These are phyloP conservation scores for Phacellophora camtschatica DNA, from an alignment of 30 jellyfish, hydroid and myxozoan genomes.

Conservation along the genomic window DNA sequence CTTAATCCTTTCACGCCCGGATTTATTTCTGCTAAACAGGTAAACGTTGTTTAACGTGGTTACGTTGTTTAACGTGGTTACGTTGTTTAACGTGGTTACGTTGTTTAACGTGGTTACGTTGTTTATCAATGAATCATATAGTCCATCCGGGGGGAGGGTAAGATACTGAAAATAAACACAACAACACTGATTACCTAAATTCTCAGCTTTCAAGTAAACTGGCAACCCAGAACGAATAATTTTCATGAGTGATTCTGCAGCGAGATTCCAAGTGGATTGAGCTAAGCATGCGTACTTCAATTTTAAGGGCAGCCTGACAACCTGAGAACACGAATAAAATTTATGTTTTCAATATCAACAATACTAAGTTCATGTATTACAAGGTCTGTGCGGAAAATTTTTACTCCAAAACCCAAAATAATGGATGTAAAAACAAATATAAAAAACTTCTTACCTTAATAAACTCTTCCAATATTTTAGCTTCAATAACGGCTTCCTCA, in stretches of 20 bases:
- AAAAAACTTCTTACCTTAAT: conserved; percentile 53
- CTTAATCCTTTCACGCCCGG: no score
- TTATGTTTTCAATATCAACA: no score
- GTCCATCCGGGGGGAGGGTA: neutral
- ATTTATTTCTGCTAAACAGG: no score
- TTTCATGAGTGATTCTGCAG: conserved; percentile 72
- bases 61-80: no score
- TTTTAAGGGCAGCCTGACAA: conserved; percentile 81
- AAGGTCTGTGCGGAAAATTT: no score
- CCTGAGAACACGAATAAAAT: no score
- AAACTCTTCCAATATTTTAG: conserved; percentile 65
- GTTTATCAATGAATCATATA: no score
- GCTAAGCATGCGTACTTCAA: conserved; percentile 93
- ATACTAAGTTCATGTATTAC: no score
- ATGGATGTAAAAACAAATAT: neutral
- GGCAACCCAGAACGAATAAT: conserved; percentile 71
- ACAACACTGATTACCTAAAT: conserved; percentile 63
- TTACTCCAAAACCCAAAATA: neutral
- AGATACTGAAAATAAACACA: neutral
- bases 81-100: no score
- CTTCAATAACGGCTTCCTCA: conserved; percentile 67
- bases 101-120: no score
- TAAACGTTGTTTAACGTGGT: no score
- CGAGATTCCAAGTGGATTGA: conserved; percentile 89
- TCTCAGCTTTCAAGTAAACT: conserved; percentile 37